Conservation (phyloP, 2,888 invertebrate species). For the Junonia oenone region DNA sequence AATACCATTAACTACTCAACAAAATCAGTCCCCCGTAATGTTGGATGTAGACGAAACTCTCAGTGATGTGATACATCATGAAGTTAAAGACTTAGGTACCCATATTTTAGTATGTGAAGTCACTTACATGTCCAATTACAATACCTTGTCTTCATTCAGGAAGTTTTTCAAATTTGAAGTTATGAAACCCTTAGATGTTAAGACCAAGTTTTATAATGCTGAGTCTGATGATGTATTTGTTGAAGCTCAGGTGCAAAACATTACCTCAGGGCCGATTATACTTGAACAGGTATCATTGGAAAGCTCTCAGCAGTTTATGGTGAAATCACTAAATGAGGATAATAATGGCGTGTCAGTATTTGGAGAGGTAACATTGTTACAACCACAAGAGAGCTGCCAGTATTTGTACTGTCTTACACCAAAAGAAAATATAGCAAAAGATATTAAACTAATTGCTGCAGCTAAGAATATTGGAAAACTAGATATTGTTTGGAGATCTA, state of each 20-base stretch:
- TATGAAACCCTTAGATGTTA: slow-evolving; percentile 97
- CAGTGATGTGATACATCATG: slow-evolving; percentile 97
- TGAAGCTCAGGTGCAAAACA: slow-evolving; percentile 91
- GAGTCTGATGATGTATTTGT: slow-evolving; percentile 88
- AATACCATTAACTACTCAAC: slow-evolving; percentile 88
- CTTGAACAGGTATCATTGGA: slow-evolving; percentile 96
- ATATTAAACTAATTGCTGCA: slow-evolving; percentile 88
- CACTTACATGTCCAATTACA: slow-evolving; percentile 88
- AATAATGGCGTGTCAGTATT: slow-evolving; percentile 85
- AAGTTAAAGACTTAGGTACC: slow-evolving; percentile 99
- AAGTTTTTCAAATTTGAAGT: slow-evolving; percentile 99
- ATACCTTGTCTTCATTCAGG: slow-evolving; percentile 90
- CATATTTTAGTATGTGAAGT: slow-evolving; percentile 99
- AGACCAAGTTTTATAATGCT: slow-evolving; percentile 98
- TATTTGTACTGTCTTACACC: slow-evolving; percentile 96
- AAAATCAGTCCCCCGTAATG: slow-evolving; percentile 81
- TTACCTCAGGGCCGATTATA: slow-evolving; percentile 94
- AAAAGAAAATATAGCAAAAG: slow-evolving; percentile 85
- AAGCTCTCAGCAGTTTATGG: slow-evolving; percentile 93
- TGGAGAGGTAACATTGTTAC: slow-evolving; percentile 88
- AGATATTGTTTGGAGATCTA: slow-evolving; percentile 98
- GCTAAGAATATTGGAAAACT: slow-evolving; percentile 96
- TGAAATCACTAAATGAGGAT: slow-evolving; percentile 85
- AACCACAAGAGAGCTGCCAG: slow-evolving; percentile 94
- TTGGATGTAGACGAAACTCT: slow-evolving; percentile 90